Evolutionary conservation across 1,140 invertebrate genomes (phyloP).

Genomic region (Drosophila dunni): DNA sequence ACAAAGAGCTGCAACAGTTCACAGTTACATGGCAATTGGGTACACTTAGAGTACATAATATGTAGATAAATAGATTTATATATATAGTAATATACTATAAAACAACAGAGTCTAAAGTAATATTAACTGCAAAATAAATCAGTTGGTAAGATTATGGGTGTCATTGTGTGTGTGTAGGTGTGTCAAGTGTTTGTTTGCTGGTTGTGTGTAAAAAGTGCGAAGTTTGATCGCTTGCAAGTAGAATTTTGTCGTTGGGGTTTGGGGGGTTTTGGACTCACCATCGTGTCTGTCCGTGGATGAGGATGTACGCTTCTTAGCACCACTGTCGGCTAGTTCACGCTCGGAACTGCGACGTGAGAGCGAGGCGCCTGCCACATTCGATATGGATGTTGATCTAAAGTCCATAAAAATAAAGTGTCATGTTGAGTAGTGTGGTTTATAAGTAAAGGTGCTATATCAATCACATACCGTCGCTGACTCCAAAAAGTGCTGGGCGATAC

Average conservation of each 20-base stretch:
- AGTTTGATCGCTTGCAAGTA: slow-evolving; percentile 24
- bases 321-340: slow-evolving; percentile 91
- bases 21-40: slow-evolving; percentile 40
- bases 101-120: slow-evolving; percentile 61
- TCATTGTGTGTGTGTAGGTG: slow-evolving; percentile 41
- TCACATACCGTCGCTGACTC: slow-evolving; percentile 89
- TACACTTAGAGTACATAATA: slow-evolving; percentile 43
- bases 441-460: not conserved
- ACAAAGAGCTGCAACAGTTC: slow-evolving; percentile 44
- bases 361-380: slow-evolving; percentile 91
- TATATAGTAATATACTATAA: slow-evolving; percentile 24
- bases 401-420: not conserved
- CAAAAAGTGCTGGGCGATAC: slow-evolving; percentile 88
- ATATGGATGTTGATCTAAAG: slow-evolving; percentile 92
- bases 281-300: slow-evolving; percentile 91
- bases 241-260: not conserved
- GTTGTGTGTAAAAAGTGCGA: slow-evolving; percentile 29
- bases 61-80: slow-evolving; percentile 25
- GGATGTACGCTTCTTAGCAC: slow-evolving; percentile 92
- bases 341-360: slow-evolving; percentile 93
- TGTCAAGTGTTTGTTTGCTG: slow-evolving; percentile 36
- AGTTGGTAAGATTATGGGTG: slow-evolving; percentile 51
- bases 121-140: slow-evolving; percentile 79
- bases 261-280: slow-evolving; percentile 85
- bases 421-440: not conserved